Evolutionary conservation across 1,140 invertebrate species (phyloP).

Genomic region (Cotesia chilonis): DNA sequence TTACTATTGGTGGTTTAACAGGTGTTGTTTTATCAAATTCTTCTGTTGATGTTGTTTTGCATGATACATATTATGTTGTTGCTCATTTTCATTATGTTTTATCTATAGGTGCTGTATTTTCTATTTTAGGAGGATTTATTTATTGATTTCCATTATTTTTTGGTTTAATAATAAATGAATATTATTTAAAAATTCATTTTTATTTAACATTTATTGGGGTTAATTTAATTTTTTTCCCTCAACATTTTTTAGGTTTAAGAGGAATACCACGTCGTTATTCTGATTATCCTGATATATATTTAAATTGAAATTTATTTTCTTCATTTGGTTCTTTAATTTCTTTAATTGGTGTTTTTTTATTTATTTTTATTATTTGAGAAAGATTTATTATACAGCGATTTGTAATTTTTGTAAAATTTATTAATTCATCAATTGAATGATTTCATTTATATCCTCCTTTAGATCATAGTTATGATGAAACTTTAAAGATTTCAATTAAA

Average conservation of each 20-base stretch:
- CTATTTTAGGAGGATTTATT: conserved; percentile 74
- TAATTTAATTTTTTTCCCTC: conserved; percentile 80
- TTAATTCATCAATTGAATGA: conserved; percentile 70
- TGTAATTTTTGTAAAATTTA: conserved; percentile 59
- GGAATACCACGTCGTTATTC: conserved; percentile 79
- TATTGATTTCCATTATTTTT: conserved; percentile 74
- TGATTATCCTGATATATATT: conserved; percentile 75
- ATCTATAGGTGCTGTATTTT: conserved; percentile 76
- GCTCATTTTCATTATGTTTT: conserved; percentile 79
- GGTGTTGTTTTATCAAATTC: conserved; percentile 76
- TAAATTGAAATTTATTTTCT: conserved; percentile 72
- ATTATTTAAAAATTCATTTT: conserved; percentile 70
- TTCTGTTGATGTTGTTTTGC: conserved; percentile 74
- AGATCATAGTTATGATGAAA: conserved; percentile 47
- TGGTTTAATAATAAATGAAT: conserved; percentile 68
- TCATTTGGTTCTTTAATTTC: conserved; percentile 72
- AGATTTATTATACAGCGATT: conserved; percentile 55
- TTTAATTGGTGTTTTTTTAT: conserved; percentile 64
- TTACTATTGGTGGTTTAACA: conserved; percentile 72
- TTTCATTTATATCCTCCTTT: conserved; percentile 64
- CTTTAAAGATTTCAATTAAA: conserved; percentile 39
- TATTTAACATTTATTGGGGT: conserved; percentile 72
- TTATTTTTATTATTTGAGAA: conserved; percentile 69
- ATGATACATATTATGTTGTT: conserved; percentile 82
- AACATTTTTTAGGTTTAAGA: conserved; percentile 78